phyloP scores from a whole-genome alignment of 1,140 invertebrate species.

The Drosophila kanapiae region DNA sequence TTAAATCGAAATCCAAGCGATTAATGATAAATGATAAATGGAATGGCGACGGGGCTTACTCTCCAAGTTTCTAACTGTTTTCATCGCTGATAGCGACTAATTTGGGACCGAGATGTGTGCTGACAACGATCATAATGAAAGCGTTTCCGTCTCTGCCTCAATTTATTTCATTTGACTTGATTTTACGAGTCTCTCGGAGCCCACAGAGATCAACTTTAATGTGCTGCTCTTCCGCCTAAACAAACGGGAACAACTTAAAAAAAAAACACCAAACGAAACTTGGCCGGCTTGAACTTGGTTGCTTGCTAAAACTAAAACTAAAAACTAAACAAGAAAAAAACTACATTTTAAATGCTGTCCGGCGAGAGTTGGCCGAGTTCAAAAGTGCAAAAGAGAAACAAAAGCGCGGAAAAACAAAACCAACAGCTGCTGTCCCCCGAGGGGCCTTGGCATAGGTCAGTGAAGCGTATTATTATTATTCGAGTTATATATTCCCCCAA shows the following conservation, averaged over 20 bases:
- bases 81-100: constrained; percentile 57
- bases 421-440: constrained; percentile 24
- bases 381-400: constrained; percentile 61
- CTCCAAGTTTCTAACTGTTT: constrained; percentile 47
- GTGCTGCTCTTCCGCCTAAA: constrained; percentile 8
- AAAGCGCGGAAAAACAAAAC: constrained; percentile 6
- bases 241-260: not conserved
- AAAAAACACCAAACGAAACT: constrained; percentile 55
- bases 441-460: constrained; percentile 74
- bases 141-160: constrained; percentile 6
- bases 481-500: not conserved
- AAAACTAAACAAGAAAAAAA: not conserved
- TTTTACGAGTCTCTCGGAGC: not conserved
- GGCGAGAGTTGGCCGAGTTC: constrained; percentile 53
- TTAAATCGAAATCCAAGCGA: constrained; percentile 14
- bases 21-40: constrained; percentile 6
- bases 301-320: constrained; percentile 7
- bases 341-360: constrained; percentile 13
- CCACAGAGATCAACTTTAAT: constrained; percentile 33
- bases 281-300: constrained; percentile 65
- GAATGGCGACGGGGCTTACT: not conserved
- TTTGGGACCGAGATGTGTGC: constrained; percentile 29
- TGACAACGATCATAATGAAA: constrained; percentile 41
- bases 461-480: constrained; percentile 58
- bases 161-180: constrained; percentile 3